These are phyloP conservation scores for Chromis chromis DNA, from an alignment of 2,797 vertebrate species.

Conservation along the genomic window DNA sequence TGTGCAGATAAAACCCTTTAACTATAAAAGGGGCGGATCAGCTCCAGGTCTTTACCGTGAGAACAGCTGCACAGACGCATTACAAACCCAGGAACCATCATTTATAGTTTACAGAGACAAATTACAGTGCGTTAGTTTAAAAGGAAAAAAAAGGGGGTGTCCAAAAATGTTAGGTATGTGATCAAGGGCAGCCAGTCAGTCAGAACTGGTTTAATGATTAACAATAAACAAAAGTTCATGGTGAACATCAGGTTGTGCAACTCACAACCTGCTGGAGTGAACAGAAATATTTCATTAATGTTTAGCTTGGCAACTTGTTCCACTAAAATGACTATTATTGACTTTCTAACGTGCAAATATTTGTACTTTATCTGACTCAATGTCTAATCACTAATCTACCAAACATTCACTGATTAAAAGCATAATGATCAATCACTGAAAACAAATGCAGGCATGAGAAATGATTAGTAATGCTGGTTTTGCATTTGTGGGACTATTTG, in stretches of 20 bases:
- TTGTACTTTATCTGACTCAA: conserved; percentile 34
- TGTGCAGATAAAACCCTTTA: conserved; percentile 5
- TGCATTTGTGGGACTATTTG: conserved; percentile 2
- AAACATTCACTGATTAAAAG: neutral
- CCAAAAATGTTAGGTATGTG: conserved; percentile 63
- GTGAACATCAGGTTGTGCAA: conserved; percentile 66
- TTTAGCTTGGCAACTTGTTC: conserved; percentile 64
- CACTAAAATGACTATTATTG: conserved; percentile 34
- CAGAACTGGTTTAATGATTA: conserved; percentile 76
- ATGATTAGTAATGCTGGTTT: neutral
- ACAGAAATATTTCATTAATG: conserved; percentile 71
- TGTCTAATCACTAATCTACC: neutral
- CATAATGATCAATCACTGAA: neutral
- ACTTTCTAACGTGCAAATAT: conserved; percentile 58
- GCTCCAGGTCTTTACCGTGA: conserved; percentile 12
- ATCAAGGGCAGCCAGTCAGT: conserved; percentile 49
- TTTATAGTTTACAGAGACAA: conserved; percentile 7
- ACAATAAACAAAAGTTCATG: conserved; percentile 72
- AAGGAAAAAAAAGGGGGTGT: neutral
- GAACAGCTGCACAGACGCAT: conserved; percentile 24
- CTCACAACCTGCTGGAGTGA: conserved; percentile 35
- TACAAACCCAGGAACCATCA: conserved; percentile 12
- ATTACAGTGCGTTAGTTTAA: conserved; percentile 8
- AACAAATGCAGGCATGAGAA: neutral
- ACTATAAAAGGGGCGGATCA: conserved; percentile 10